A percentile compares a stretch with the other conserved stretches of the same genome.
phyloP scores from a whole-genome alignment of 2,113 vertebrate genomes.

The Ptyas mucosa region DNA sequence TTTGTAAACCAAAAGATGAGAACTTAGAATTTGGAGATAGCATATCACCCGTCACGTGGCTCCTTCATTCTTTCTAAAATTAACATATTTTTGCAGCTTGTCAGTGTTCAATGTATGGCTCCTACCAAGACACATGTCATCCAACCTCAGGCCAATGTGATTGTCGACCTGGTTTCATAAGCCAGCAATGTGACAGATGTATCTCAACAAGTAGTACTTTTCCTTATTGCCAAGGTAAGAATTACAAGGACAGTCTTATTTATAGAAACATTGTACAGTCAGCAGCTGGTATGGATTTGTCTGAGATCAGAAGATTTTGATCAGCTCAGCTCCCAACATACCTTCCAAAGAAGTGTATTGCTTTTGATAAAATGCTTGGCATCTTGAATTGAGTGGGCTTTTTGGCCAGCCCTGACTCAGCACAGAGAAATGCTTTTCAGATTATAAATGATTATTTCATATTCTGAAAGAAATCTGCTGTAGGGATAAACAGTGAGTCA shows the following conservation, averaged over 20 bases:
- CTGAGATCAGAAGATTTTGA: not conserved
- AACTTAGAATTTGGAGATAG: not conserved
- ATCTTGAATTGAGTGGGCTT: not conserved
- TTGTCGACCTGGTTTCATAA: constrained; percentile 73
- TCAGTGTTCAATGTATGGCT: constrained; percentile 74
- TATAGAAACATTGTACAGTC: not conserved
- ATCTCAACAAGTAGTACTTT: constrained; percentile 67
- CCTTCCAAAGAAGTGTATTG: not conserved
- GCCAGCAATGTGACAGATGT: constrained; percentile 79
- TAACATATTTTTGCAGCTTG: constrained; percentile 71
- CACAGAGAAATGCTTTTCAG: not conserved
- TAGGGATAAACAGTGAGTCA: not conserved
- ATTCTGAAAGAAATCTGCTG: not conserved
- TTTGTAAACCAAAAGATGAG: not conserved
- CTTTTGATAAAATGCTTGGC: not conserved
- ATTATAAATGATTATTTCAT: not conserved
- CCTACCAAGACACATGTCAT: constrained; percentile 69
- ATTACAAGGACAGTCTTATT: not conserved
- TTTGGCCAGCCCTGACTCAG: not conserved
- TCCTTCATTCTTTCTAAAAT: not conserved
- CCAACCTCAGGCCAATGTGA: constrained; percentile 74
- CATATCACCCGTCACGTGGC: not conserved
- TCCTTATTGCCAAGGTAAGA: constrained; percentile 78
- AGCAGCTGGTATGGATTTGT: accelerated
- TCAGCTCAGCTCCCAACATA: not conserved